Percentiles rank a stretch among this genome's conserved stretches.
Conservation (phyloP, 2,888 invertebrate species). For the Aleiodes leptofemur region DNA sequence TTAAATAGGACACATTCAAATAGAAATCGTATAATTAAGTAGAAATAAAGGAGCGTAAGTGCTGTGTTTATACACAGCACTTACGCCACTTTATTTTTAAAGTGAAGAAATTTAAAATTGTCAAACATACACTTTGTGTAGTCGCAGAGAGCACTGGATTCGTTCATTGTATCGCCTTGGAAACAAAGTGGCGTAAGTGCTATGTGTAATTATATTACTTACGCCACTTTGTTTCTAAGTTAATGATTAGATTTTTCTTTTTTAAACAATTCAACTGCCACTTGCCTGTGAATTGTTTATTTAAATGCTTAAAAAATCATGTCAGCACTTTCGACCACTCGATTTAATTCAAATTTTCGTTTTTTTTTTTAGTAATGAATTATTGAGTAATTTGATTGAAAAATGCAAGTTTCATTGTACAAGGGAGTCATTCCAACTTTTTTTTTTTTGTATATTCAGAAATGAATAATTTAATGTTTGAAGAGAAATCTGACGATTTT, state of each 20-base stretch:
- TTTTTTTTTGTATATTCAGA: slow-evolving; percentile 4
- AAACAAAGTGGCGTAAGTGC: too few relatives aligned
- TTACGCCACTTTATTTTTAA: too few relatives aligned
- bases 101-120: background rate
- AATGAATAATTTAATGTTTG: slow-evolving; percentile 3
- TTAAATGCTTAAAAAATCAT: slow-evolving; percentile 4
- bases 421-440: slow-evolving; percentile 20
- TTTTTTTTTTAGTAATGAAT: background rate
- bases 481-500: background rate
- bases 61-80: too few relatives aligned
- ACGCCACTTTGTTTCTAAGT: too few relatives aligned
- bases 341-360: background rate
- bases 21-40: too few relatives aligned
- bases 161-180: too few relatives aligned
- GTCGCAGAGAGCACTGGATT: too few relatives aligned
- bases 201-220: too few relatives aligned
- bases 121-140: too few relatives aligned
- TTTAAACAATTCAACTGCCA: slow-evolving; percentile 2
- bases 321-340: slow-evolving; percentile 5
- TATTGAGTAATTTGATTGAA: background rate
- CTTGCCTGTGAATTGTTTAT: slow-evolving; percentile 5
- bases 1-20: background rate
- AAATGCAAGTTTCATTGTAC: slow-evolving; percentile 10
- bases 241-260: background rate
- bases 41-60: too few relatives aligned